Evolutionary conservation across 2,888 invertebrate species (phyloP), one percentile per base, ranked within the genome.

Genomic region (Cataglyphis cursor): DNA sequence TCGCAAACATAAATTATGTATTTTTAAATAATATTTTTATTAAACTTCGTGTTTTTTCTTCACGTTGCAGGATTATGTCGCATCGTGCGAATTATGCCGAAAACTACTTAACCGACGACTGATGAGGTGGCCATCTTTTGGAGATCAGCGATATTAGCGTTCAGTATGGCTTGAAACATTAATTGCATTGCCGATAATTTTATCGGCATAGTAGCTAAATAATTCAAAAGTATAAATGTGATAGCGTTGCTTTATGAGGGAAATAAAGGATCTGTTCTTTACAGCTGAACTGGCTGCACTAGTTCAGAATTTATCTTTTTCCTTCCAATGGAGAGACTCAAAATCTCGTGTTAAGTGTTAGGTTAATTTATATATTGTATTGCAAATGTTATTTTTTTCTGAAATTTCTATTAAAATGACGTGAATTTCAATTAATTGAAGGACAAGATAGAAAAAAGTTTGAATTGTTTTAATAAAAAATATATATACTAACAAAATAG

Each of bases 381-480:
- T 35, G 35, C 35, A 35, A 35, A 6, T 35, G 35, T 35, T 6
- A 35, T 35, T 35, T 10, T 6, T 31, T 48, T 6, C 18, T 48
- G 18, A 48, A 48, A 54, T 4, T 10, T 10, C 28, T 31, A 35
- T 31, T 28, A 28, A 44, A 62, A 28, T 64, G 10, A 62, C 21
- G 31, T 61, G 15, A 74, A 62, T 64, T 62, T 74, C 6, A 5
- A 18, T 18, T 6, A 51, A 51, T 48, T 48, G 18, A n/a, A 8
- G 3, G 21, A 62, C 3, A 8, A 59, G 24, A 18, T 15, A 35
- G 12, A 51, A 3, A 15, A n/a, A 62, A 31, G 24, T 48, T 48
- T 10, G 9, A 21, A 74, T 65, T 76, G n/a, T 76, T 76, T 15
- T 12, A 38, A 66, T 12, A 28, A 18, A 64, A 1, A n/a, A 51